Evolutionary conservation across 1,140 invertebrate genomes (phyloP), one percentile per base, ranked within the genome.

Genomic region (Micrasema minimum): DNA sequence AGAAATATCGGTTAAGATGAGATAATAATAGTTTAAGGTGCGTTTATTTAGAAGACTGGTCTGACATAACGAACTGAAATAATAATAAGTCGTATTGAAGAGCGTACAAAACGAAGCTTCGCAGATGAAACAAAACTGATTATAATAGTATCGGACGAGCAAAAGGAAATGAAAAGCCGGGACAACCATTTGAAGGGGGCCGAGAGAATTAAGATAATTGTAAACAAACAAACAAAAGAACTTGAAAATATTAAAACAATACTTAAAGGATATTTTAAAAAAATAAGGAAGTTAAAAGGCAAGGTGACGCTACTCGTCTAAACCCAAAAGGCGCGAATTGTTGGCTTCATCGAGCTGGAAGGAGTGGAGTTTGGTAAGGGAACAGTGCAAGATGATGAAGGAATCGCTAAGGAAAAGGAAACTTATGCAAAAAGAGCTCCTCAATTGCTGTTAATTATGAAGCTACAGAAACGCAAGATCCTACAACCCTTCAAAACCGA

Each of bases 141-240:
- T 61, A 10, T 16, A 64, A 62, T 26, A 64, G 46, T 45, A 38
- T 50, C 35, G 68, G 72, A 74, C 72, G 57, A 69, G 68, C 64
- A 72, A 72, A 75, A 73, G 81, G 81, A 82, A 83, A 80, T 80
- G 80, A 81, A 84, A 85, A 84, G 83, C 83, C 82, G 82, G 83
- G 83, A 84, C 83, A 84, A 85, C 82, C 83, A 83, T 85, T 61
- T 79, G 82, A 83, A 82, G 83, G 82, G 81, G 80, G 79, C 81
- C 45, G 64, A 69, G 35, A 16, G 53, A 62, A 67, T 64, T 43
- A 69, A 69, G 14, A 73, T 69, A 20, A 67, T 31, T 65, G 48
- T 31, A 46, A 64, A 26, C n/a, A 1, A 26, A 64, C 20, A 46
- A 61, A 61, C 22, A 35, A 26, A 64, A 46, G 45, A 23, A 64